A percentile compares a stretch with the other conserved stretches of the same genome.
phyloP scores from a whole-genome alignment of 2,888 invertebrate genomes.

The Cacoxenus indagator region DNA sequence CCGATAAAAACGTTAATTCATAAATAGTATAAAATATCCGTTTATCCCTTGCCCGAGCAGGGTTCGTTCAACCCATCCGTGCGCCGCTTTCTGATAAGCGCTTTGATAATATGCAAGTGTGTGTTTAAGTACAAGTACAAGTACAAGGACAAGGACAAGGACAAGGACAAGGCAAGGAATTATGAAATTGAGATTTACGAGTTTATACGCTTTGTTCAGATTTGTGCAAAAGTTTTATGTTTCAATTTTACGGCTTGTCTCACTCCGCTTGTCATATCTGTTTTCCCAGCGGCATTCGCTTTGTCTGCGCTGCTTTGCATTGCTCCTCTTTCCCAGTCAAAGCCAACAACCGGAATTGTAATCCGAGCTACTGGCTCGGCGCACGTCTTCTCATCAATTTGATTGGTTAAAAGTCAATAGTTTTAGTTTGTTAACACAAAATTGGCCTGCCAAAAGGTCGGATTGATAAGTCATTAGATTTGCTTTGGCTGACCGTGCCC shows the following conservation, averaged over 20 bases:
- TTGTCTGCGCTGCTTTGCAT: background rate
- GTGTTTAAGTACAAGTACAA: constrained; percentile 1
- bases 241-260: constrained; percentile 14
- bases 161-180: background rate
- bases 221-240: constrained; percentile 29
- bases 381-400: background rate
- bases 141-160: background rate
- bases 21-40: constrained; percentile 45
- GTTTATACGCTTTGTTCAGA: background rate
- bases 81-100: constrained; percentile 61
- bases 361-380: background rate
- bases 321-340: background rate
- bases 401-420: background rate
- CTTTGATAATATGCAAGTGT: constrained; percentile 52
- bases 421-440: background rate
- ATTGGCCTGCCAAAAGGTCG: background rate
- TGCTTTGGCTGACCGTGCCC: no score
- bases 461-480: no score
- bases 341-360: background rate
- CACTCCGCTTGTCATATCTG: background rate
- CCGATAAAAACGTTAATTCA: constrained; percentile 58
- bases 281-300: background rate
- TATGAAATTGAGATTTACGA: constrained; percentile 53
- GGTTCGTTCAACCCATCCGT: background rate
- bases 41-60: background rate